Base-by-base conservation (phyloP, 2,797 vertebrate genomes). In the Geotrypetes seraphini region DNA sequence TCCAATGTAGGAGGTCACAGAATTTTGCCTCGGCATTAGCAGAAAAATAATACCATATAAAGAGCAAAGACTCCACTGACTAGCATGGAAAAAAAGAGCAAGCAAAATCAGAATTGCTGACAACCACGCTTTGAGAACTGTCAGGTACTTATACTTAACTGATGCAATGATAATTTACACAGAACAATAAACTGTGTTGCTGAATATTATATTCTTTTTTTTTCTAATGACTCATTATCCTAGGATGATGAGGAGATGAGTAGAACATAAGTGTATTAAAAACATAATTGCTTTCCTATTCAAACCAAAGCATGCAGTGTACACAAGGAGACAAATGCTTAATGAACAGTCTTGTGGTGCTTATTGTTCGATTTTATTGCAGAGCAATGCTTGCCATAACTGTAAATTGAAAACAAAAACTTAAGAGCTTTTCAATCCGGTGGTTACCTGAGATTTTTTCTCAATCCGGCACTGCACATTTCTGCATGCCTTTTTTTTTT, bases 261-360 rank as follows among this genome's bases (percentile, higher is more conserved):
- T 16, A 30, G 53, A 63, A 38, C 40, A 31, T 56, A 47, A 66
- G 32, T 47, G 43, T 56, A 57, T 71, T 69, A 55, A 61, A 60
- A 67, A 38, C 42, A 34, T 57, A 58, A 67, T 66, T 56, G 57
- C 39, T 63, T 68, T 51, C 57, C 57, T 63, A 12, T 36, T 69
- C 49, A 57, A 48, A 60, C 36, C 48, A 56, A 58, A 53, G 42
- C 42, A 12, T 10, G 20, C 10, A 31, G 10, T 0, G 0, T 36
- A 11, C 17, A 41, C 5, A 11, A 37, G 36, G 15, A 58, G 64
- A 43, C 40, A 60, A 59, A 53, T 21, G 30, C 21, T 49, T 47
- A 33, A 39, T 33, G 40, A 56, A 38, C 10, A 31, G 12, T 8
- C 50, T 25, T 15, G 32, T 29, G 40, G 43, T 3, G n/a, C 3